Conservation (phyloP, 1,140 invertebrate species). For the Brachionus koreanus region DNA sequence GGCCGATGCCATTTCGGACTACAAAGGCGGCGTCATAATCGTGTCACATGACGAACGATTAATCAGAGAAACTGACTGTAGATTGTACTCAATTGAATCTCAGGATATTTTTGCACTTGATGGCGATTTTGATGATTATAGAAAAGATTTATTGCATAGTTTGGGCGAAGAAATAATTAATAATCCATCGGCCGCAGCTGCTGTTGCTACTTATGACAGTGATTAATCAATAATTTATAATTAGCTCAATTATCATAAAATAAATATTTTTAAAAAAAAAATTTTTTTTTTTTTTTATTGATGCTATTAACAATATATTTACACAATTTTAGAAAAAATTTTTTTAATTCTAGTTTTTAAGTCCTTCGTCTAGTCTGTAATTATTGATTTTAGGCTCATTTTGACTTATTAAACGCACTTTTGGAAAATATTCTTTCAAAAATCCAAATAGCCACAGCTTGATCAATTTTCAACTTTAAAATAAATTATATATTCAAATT, state of each 20-base stretch:
- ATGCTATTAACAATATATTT: too few species aligned
- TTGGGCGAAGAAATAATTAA: conserved; percentile 70
- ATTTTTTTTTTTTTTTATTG: too few species aligned
- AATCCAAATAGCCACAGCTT: too few species aligned
- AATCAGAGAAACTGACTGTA: conserved; percentile 92
- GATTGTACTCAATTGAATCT: conserved; percentile 91
- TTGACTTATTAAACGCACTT: too few species aligned
- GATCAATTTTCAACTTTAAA: too few species aligned
- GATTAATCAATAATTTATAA: background rate
- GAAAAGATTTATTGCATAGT: conserved; percentile 86
- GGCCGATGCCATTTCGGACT: conserved; percentile 92
- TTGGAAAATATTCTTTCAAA: too few species aligned
- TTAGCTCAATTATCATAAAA: too few species aligned
- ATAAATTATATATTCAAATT: too few species aligned
- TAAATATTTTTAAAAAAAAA: background rate
- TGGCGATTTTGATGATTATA: conserved; percentile 97
- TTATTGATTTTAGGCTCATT: too few species aligned
- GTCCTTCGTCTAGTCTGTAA: too few species aligned
- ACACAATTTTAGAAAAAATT: too few species aligned
- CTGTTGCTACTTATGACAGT: conserved; percentile 9
- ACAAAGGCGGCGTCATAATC: conserved; percentile 93
- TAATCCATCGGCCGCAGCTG: conserved; percentile 46
- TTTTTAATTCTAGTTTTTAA: too few species aligned
- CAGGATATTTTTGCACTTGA: conserved; percentile 91
- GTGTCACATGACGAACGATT: conserved; percentile 98